Evolutionary conservation across 2,113 vertebrate species (phyloP).

Genomic region (Sander vitreus): DNA sequence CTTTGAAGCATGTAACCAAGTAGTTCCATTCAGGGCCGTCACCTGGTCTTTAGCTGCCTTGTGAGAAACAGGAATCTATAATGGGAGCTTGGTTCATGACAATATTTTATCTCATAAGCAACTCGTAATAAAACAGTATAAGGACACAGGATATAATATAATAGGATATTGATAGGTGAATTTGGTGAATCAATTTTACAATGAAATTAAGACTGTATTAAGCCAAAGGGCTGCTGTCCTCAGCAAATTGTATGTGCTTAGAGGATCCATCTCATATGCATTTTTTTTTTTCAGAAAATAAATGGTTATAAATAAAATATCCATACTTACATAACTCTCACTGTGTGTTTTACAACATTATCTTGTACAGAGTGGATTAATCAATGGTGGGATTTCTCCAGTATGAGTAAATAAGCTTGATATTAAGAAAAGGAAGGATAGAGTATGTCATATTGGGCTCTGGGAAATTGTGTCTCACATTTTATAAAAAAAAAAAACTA

Average conservation of each 20-base stretch:
- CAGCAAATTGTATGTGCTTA: constrained; percentile 27
- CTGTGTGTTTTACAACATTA: constrained; percentile 10
- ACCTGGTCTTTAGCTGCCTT: constrained; percentile 23
- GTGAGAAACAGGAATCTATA: not conserved
- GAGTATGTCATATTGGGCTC: too few species aligned
- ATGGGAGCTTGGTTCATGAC: constrained; percentile 1
- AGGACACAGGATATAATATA: constrained; percentile 4
- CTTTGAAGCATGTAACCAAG: constrained; percentile 38
- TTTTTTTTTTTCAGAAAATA: constrained; percentile 2
- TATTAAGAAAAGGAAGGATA: not conserved
- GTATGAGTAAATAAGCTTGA: not conserved
- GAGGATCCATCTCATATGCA: constrained; percentile 10
- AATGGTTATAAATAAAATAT: not conserved
- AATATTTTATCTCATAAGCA: constrained; percentile 26
- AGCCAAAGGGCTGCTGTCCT: constrained; percentile 1
- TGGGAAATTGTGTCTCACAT: not conserved
- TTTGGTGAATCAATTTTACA: constrained; percentile 19
- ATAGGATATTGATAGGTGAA: constrained; percentile 35
- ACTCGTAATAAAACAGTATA: constrained; percentile 6
- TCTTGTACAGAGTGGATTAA: constrained; percentile 12
- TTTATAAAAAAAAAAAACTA: not conserved
- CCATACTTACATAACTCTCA: not conserved
- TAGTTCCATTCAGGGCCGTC: not conserved
- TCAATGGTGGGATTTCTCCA: constrained; percentile 17
- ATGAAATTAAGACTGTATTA: constrained; percentile 20